Conservation (phyloP, 2,113 vertebrate species). For the Amia ocellicauda region DNA sequence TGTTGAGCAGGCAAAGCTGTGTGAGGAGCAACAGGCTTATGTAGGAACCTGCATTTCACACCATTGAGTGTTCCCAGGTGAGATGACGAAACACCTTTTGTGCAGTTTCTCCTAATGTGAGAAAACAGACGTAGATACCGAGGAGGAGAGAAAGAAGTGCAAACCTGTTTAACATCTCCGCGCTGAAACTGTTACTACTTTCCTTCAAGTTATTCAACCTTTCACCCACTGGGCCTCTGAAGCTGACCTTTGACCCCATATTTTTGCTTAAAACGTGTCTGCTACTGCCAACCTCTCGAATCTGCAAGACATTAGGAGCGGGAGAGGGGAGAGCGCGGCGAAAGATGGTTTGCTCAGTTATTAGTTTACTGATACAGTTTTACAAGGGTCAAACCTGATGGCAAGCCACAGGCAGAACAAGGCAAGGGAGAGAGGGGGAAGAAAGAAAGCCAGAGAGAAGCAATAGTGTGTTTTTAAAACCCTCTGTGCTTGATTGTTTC, state of each 20-base stretch:
- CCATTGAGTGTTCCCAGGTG: background rate
- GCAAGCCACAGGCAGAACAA: slow-evolving; percentile 52
- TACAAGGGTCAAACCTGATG: slow-evolving; percentile 58
- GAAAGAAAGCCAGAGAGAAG: slow-evolving; percentile 16
- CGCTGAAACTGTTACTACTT: slow-evolving; percentile 62
- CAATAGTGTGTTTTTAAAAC: slow-evolving; percentile 21
- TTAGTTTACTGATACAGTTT: slow-evolving; percentile 62
- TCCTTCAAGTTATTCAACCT: slow-evolving; percentile 81
- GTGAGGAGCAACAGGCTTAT: background rate
- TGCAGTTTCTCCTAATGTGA: slow-evolving; percentile 25
- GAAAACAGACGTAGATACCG: background rate
- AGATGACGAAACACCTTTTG: slow-evolving; percentile 1
- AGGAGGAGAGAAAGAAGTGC: slow-evolving; percentile 32
- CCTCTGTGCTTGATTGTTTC: slow-evolving; percentile 14
- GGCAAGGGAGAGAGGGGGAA: slow-evolving; percentile 18
- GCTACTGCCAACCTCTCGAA: slow-evolving; percentile 67
- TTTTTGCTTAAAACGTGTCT: slow-evolving; percentile 69
- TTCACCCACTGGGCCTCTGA: slow-evolving; percentile 69
- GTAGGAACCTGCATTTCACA: background rate
- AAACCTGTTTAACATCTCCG: slow-evolving; percentile 62
- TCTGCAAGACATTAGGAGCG: slow-evolving; percentile 70
- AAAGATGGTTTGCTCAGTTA: slow-evolving; percentile 50
- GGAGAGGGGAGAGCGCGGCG: slow-evolving; percentile 31
- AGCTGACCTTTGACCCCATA: slow-evolving; percentile 71
- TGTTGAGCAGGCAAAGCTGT: background rate